Evolutionary conservation across 2,888 invertebrate species (phyloP).

Genomic region (Ornithoptera alexandrae): DNA sequence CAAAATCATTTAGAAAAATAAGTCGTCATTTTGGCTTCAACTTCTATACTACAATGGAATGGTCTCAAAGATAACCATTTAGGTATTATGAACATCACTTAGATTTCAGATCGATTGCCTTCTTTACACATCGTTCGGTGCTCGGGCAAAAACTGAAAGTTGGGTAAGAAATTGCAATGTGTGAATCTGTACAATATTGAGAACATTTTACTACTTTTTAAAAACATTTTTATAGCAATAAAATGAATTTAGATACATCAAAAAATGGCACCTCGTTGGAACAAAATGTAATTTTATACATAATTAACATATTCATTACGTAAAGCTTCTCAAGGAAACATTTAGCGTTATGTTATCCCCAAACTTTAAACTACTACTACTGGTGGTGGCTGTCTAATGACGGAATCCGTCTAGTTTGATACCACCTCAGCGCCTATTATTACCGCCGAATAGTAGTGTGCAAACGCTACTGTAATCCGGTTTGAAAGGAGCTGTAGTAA

Average conservation of each 20-base stretch:
- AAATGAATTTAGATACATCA: slow-evolving; percentile 32
- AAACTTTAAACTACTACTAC: slow-evolving; percentile 1
- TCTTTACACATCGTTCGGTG: slow-evolving; percentile 25
- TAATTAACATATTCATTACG: slow-evolving; percentile 22
- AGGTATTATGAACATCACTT: slow-evolving; percentile 44
- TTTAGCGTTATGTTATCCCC: slow-evolving; percentile 1
- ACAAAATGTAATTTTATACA: slow-evolving; percentile 29
- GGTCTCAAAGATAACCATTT: slow-evolving; percentile 73
- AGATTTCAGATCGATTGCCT: slow-evolving; percentile 31
- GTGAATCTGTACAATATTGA: slow-evolving; percentile 1
- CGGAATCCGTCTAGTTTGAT: no score
- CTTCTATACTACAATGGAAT: slow-evolving; percentile 74
- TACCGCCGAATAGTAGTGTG: no score
- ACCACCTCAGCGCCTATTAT: no score
- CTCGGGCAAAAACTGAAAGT: not conserved
- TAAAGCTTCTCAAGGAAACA: slow-evolving; percentile 13
- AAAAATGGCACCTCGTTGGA: slow-evolving; percentile 28
- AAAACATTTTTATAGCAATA: slow-evolving; percentile 27
- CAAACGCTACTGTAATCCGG: no score
- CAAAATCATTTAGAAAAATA: slow-evolving; percentile 79
- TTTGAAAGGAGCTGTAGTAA: no score
- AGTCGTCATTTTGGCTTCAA: slow-evolving; percentile 78
- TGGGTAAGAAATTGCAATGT: slow-evolving; percentile 1
- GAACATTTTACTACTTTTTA: not conserved
- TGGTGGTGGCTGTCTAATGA: no score